Conservation (phyloP, 2,888 invertebrate genomes). For the Dichetophora obliterata region DNA sequence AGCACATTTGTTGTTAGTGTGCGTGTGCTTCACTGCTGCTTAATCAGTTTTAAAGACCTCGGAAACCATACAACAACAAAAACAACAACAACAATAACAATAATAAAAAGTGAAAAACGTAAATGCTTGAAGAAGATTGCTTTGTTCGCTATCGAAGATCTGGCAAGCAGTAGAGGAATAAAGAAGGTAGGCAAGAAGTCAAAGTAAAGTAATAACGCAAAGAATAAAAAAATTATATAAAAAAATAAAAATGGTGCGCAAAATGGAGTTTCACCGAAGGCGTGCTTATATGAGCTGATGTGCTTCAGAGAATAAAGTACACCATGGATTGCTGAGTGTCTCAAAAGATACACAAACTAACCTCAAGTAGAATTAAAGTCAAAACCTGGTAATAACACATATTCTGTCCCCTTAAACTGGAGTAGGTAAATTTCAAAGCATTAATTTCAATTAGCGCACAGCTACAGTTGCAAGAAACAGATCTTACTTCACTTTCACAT, state of each 20-base stretch:
- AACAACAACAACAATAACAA: too few relatives aligned
- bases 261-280: conserved; percentile 56
- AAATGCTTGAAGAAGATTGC: conserved; percentile 53
- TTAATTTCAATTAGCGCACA: conserved; percentile 40
- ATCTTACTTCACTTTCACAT: conserved; percentile 38
- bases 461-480: conserved; percentile 13
- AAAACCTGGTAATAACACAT: background rate
- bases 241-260: conserved; percentile 47
- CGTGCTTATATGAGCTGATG: background rate
- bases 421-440: conserved; percentile 13
- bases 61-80: conserved; percentile 15
- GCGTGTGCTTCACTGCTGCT: conserved; percentile 20
- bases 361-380: too few relatives aligned
- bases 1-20: background rate
- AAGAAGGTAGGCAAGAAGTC: conserved; percentile 4
- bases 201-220: background rate
- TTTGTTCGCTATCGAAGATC: conserved; percentile 53
- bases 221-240: conserved; percentile 11
- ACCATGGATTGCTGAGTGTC: background rate
- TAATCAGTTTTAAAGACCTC: conserved; percentile 37
- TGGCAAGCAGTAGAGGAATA: background rate
- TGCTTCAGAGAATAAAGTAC: background rate
- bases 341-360: too few relatives aligned
- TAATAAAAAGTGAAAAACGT: conserved; percentile 44
- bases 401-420: background rate